phyloP scores from a whole-genome alignment of 2,113 vertebrate species.

The Sarotherodon lohbergeri region DNA sequence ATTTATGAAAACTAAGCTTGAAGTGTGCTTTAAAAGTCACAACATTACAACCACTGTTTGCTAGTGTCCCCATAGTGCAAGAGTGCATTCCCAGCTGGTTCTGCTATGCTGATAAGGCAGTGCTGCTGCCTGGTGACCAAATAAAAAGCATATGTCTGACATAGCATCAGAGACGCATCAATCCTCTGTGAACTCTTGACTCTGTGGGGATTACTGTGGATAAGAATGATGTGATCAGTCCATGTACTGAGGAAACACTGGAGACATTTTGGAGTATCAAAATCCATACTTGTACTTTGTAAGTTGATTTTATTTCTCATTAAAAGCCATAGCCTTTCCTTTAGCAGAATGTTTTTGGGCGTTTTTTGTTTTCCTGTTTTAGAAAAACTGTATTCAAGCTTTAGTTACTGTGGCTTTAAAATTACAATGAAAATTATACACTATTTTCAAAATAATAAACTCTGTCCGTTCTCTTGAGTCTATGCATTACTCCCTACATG shows the following conservation, averaged over 20 bases:
- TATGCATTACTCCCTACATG: not conserved
- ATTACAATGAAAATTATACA: not conserved
- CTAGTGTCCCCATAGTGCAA: slow-evolving; percentile 13
- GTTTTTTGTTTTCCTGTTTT: not conserved
- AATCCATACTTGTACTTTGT: not conserved
- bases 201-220: slow-evolving; percentile 25
- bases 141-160: slow-evolving; percentile 66
- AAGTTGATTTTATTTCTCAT: not conserved
- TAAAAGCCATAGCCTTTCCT: not conserved
- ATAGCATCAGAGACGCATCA: slow-evolving; percentile 51
- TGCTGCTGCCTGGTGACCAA: slow-evolving; percentile 43
- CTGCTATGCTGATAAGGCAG: slow-evolving; percentile 50
- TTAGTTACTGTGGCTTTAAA: not conserved
- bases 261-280: slow-evolving; percentile 14
- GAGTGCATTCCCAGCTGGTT: slow-evolving; percentile 48
- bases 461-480: not conserved
- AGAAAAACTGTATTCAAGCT: not conserved
- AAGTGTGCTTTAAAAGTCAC: not conserved
- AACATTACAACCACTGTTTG: not conserved
- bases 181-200: slow-evolving; percentile 62
- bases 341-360: not conserved
- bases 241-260: slow-evolving; percentile 24
- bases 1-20: not conserved
- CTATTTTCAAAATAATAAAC: not conserved
- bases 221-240: slow-evolving; percentile 37